A percentile compares a stretch with the other conserved stretches of the same genome.
phyloP scores from a whole-genome alignment of 1,140 invertebrate genomes.

The Brachionus sp. region DNA sequence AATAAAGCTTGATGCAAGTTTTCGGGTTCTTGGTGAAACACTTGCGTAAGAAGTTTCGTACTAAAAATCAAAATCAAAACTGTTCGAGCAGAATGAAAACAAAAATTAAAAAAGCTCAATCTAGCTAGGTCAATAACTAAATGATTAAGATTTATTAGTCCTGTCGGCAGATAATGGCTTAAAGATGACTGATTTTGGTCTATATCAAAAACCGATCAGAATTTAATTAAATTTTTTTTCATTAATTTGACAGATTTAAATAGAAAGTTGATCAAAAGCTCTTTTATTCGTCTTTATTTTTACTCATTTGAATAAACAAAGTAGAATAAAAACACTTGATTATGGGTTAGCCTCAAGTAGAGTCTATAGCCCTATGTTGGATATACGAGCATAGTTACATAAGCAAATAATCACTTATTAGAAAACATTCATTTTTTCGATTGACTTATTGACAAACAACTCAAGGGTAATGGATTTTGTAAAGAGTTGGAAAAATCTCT shows the following conservation, averaged over 20 bases:
- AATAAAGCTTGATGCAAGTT: too few species aligned
- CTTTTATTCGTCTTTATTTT: neutral
- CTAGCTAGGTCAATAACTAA: neutral
- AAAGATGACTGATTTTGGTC: neutral
- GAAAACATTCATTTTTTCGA: neutral
- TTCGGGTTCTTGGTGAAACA: neutral
- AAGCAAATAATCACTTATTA: conserved; percentile 4
- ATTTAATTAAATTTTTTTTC: conserved; percentile 13
- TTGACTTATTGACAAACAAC: conserved; percentile 13
- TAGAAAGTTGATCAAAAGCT: neutral
- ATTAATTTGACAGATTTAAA: conserved; percentile 11
- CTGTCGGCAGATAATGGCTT: neutral
- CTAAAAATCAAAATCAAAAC: neutral
- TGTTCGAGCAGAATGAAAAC: neutral
- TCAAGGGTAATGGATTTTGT: neutral
- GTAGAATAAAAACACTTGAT: neutral
- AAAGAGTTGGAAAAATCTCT: neutral
- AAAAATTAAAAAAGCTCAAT: neutral
- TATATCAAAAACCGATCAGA: neutral
- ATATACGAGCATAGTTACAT: neutral
- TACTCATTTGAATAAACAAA: neutral
- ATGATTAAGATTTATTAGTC: neutral
- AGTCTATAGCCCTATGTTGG: neutral
- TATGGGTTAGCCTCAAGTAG: neutral
- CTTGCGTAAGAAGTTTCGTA: neutral